Percentiles rank a stretch among this genome's conserved stretches.
phyloP scores from a whole-genome alignment of 1,140 invertebrate genomes.

The Whitmania pigra region DNA sequence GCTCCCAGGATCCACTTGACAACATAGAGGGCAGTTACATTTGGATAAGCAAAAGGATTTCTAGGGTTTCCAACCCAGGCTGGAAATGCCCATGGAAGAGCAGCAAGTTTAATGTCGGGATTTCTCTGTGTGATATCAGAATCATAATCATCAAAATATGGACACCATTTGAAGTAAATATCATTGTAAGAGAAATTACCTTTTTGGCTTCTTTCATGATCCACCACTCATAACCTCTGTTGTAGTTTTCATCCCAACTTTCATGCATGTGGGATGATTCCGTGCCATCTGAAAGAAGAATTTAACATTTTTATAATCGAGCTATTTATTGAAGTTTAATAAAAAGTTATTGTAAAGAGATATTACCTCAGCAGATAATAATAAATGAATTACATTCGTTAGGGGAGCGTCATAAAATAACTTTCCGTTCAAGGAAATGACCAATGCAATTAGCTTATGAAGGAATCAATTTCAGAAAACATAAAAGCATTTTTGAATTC shows the following conservation, averaged over 20 bases:
- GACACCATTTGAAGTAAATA: too few relatives aligned
- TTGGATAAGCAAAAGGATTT: conserved; percentile 32
- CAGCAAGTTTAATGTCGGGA: conserved; percentile 38
- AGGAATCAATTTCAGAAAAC: too few relatives aligned
- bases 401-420: too few relatives aligned
- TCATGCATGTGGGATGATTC: conserved; percentile 43
- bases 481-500: too few relatives aligned
- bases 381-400: not conserved
- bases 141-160: too few relatives aligned
- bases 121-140: conserved; percentile 36
- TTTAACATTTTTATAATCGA: too few relatives aligned
- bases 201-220: conserved; percentile 40
- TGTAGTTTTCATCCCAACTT: conserved; percentile 38
- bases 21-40: conserved; percentile 36
- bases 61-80: conserved; percentile 38
- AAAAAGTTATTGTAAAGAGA: too few relatives aligned
- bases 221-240: conserved; percentile 43
- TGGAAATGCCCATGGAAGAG: conserved; percentile 41
- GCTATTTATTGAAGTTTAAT: too few relatives aligned
- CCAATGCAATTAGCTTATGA: too few relatives aligned
- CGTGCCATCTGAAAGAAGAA: conserved; percentile 35
- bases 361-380: too few relatives aligned
- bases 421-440: too few relatives aligned
- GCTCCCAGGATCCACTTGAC: conserved; percentile 37
- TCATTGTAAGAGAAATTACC: not conserved